These are phyloP conservation scores for Tringa solitaria DNA, from an alignment of 2,113 vertebrate species.

Conservation along the genomic window DNA sequence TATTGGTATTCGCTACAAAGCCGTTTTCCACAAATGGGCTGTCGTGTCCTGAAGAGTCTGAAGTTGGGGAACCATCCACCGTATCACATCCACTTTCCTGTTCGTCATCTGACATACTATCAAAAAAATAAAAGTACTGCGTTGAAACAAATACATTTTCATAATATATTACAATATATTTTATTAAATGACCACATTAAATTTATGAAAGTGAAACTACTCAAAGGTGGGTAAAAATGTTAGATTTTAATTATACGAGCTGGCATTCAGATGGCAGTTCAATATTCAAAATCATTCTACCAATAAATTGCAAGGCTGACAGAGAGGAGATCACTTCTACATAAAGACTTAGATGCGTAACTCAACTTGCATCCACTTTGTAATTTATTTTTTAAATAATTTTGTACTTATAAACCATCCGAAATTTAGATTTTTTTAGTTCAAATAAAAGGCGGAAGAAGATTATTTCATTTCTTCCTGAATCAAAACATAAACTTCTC, in stretches of 20 bases:
- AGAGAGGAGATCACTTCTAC: neutral
- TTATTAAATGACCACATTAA: neutral
- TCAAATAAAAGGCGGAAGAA: neutral
- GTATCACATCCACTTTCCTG: slow-evolving; percentile 94
- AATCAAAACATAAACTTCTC: neutral
- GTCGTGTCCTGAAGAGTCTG: slow-evolving; percentile 86
- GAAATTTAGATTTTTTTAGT: neutral
- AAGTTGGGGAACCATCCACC: slow-evolving; percentile 89
- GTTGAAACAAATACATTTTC: neutral
- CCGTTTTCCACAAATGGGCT: slow-evolving; percentile 85
- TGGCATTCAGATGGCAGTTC: neutral
- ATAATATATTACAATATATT: neutral
- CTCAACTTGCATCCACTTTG: neutral
- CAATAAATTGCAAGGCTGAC: neutral
- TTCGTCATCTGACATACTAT: slow-evolving; percentile 95
- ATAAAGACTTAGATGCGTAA: neutral
- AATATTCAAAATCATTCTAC: neutral
- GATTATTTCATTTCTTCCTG: neutral
- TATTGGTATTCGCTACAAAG: slow-evolving; percentile 83
- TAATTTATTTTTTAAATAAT: neutral
- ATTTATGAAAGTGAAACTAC: neutral
- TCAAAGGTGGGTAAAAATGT: neutral
- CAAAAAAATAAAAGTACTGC: neutral
- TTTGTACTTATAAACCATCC: neutral
- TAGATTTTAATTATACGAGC: neutral